Base-by-base conservation (phyloP, 2,888 invertebrate genomes). In the Stenoptilia bipunctidactyla region DNA sequence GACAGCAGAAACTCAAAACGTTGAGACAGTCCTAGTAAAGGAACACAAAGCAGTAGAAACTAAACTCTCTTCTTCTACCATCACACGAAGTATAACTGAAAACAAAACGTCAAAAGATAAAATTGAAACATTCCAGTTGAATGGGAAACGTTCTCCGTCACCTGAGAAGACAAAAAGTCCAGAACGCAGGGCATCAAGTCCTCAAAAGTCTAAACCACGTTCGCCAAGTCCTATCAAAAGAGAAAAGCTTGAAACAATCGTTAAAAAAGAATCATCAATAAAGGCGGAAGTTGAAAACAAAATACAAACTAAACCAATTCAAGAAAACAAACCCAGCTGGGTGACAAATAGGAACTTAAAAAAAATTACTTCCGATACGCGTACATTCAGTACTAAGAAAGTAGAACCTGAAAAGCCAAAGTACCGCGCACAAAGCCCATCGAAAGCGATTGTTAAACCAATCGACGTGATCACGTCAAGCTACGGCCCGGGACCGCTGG, bases 401-500 rank as follows among this genome's bases (percentile, higher is more conserved):
- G 52, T 67, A n/a, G 82, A 82, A 34, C 52, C 50, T 1, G 77
- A 75, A 36, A 84, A 80, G 48, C 64, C 69, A 1, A 77, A 73
- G 42, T 74, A 74, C 47, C 60, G 80, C 14, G 65, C 74, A 8
- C 50, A 65, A 13, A 79, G 73, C 56, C 72, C 72, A n/a, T 65
- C 77, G 15, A 70, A 82, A 53, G 58, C 64, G 45, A 61, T 75
- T 40, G 51, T 76, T 41, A 65, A 85, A 55, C 82, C 86, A 1
- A 85, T 85, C 0, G 90, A 92, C 61, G 87, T 87, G 15, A 90
- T 93, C 43, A 92, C 90, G 2, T 92, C 92, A 1, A 91, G 92
- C 62, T 93, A 93, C 65, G 93, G 93, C 1, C 90, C 92, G 1
- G 93, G 93, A 0, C 93, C 93, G 15, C 89, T 91, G 1, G 93